A percentile compares a stretch with the other conserved stretches of the same genome.
Evolutionary conservation across 2,888 invertebrate species (phyloP).

Genomic region (Andrena marginata): DNA sequence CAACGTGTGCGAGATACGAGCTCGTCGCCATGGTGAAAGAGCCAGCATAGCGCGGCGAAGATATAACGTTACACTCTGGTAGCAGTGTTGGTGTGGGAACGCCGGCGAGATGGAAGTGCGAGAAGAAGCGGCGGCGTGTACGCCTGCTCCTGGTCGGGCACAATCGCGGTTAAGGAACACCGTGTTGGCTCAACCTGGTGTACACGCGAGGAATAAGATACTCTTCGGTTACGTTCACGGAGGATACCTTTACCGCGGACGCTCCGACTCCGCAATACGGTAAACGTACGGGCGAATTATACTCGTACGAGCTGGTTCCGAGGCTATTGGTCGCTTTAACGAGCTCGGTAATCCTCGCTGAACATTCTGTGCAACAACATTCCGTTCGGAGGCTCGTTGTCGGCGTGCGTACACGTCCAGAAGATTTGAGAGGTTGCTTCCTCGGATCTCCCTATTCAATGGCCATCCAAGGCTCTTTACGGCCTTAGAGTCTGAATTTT

Average conservation of each 20-base stretch:
- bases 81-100: conserved; percentile 78
- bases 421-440: not conserved
- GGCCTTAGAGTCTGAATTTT: conserved; percentile 24
- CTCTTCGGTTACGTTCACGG: conserved; percentile 58
- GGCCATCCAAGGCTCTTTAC: conserved; percentile 32
- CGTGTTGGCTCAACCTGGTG: conserved; percentile 60
- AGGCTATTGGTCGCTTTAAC: not conserved
- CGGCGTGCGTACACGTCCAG: not conserved
- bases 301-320: not conserved
- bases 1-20: conserved; percentile 69
- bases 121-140: conserved; percentile 64
- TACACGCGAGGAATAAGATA: conserved; percentile 72
- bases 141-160: conserved; percentile 62
- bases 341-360: not conserved
- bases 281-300: conserved; percentile 25
- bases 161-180: conserved; percentile 72
- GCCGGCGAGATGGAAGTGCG: conserved; percentile 65
- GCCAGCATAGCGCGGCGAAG: conserved; percentile 69
- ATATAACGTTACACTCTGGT: conserved; percentile 80
- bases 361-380: too few species aligned
- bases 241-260: conserved; percentile 54
- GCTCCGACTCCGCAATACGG: conserved; percentile 43
- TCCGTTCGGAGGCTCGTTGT: not conserved
- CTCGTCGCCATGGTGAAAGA: conserved; percentile 68
- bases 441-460: not conserved